Evolutionary conservation across 1,140 invertebrate genomes (phyloP), one percentile per base, ranked within the genome.

Genomic region (Drosophila yakuba): DNA sequence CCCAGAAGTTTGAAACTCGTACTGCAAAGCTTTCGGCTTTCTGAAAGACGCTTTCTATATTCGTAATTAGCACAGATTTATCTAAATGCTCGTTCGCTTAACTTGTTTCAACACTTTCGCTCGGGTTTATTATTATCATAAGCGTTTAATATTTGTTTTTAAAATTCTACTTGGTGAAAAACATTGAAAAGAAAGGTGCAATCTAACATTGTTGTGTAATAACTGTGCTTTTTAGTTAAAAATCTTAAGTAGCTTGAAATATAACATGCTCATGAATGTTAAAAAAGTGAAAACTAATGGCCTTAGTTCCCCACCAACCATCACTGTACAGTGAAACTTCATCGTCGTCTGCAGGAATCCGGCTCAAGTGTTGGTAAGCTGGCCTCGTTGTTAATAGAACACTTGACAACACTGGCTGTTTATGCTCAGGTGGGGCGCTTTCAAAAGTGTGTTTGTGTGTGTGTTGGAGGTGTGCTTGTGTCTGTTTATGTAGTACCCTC

Each of bases 361-460:
- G 56, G 78, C 50, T 73, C 78, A 86, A 86, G 83, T 79, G 82
- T 69, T 79, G 73, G 74, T 61, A 64, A 63, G 61, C 67, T 72
- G 66, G 47, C 72, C 76, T 80, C 81, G 58, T 80, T 83, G 76
- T 83, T 89, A 88, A 88, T 89, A 89, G 72, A 86, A 86, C 72
- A 83, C 83, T 88, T 84, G 76, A 78, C 76, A 88, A 80, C 72
- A 89, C 83, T 83, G 84, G 71, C 51, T 82, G 78, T 71, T 77
- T 89, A 80, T 88, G 84, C 79, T 52, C 59, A 50, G 72, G 55
- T 43, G 47, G 6, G 10, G 44, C 28, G 7, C 8, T 32, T 32
- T 38, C 2, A 14, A 14, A 14, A 12, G 8, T 38, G 12, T 8
- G 20, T 10, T 4, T 4, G 7, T 36, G 15, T 20, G 47, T 20